Evolutionary conservation across 1,140 invertebrate species (phyloP).

Genomic region (Carcinoscorpius rotundicauda): DNA sequence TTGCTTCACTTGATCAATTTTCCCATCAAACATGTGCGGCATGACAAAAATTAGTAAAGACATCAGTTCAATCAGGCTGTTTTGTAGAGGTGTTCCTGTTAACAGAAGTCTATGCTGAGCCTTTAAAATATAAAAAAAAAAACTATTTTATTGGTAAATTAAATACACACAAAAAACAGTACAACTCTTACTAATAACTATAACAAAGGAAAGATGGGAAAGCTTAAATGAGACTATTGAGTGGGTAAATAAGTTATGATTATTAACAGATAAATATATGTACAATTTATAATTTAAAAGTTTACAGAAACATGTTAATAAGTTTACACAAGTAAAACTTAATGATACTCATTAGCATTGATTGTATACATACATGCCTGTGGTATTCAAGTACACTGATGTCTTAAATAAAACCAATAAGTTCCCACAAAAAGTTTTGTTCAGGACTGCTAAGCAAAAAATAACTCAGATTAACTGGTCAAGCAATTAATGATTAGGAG

Average conservation of each 20-base stretch:
- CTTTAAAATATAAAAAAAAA: conserved; percentile 32
- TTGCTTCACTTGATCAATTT: conserved; percentile 72
- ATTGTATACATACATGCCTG: too few relatives aligned
- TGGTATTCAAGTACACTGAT: too few relatives aligned
- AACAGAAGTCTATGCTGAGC: conserved; percentile 66
- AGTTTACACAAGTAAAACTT: too few relatives aligned
- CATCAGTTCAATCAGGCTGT: conserved; percentile 90
- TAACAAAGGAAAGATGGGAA: background rate
- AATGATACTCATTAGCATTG: too few relatives aligned
- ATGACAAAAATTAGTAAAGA: conserved; percentile 90
- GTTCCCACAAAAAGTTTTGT: too few relatives aligned
- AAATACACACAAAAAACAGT: conserved; percentile 3
- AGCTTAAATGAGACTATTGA: background rate
- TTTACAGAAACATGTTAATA: too few relatives aligned
- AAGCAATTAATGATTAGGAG: too few relatives aligned
- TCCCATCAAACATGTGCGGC: conserved; percentile 83
- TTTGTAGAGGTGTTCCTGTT: conserved; percentile 89
- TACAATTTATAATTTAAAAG: too few relatives aligned
- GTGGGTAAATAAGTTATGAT: background rate
- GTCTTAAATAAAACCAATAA: too few relatives aligned
- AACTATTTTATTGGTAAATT: conserved; percentile 7
- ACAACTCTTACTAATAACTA: background rate
- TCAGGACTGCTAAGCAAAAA: too few relatives aligned
- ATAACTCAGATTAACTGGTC: too few relatives aligned
- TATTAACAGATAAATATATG: background rate